These are phyloP conservation scores for Protosalanx chinensis DNA, from an alignment of 2,797 vertebrate species.

Conservation along the genomic window DNA sequence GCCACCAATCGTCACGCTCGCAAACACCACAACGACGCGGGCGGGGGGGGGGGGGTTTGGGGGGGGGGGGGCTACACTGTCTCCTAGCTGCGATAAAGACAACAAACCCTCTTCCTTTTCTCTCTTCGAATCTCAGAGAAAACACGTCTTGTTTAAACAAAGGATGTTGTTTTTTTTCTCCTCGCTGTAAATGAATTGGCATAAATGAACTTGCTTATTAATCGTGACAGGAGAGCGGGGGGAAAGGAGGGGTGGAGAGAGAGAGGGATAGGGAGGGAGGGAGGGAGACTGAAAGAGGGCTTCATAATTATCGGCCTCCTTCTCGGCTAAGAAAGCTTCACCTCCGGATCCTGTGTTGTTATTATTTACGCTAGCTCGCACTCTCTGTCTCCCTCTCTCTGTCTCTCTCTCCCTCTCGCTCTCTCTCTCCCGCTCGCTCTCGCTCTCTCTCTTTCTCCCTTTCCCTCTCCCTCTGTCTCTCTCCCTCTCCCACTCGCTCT, in stretches of 20 bases:
- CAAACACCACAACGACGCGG: conserved; percentile 67
- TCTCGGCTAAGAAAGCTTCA: conserved; percentile 55
- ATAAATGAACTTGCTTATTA: conserved; percentile 61
- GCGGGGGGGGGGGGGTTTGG: too few relatives aligned
- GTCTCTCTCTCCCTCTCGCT: conserved; percentile 50
- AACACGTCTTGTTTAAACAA: conserved; percentile 65
- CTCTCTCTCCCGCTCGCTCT: conserved; percentile 5
- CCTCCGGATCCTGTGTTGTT: conserved; percentile 57
- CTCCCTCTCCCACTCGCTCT: too few relatives aligned
- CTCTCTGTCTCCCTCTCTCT: conserved; percentile 42
- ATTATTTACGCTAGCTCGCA: conserved; percentile 55
- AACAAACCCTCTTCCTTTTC: conserved; percentile 37
- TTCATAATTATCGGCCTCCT: conserved; percentile 61
- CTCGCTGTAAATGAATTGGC: conserved; percentile 59
- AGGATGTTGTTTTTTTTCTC: conserved; percentile 31
- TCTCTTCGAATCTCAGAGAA: conserved; percentile 53
- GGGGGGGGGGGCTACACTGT: too few relatives aligned
- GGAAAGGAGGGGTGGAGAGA: conserved; percentile 13
- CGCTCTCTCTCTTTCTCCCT: not conserved
- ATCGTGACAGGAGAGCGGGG: conserved; percentile 59
- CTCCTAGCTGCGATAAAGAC: conserved; percentile 65
- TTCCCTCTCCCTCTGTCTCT: not conserved
- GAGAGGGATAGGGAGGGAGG: conserved; percentile 40
- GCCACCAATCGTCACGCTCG: conserved; percentile 68
- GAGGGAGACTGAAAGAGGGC: conserved; percentile 38